A percentile compares a stretch with the other conserved stretches of the same genome.
Evolutionary conservation across 2,888 invertebrate species (phyloP).

Genomic region (Shargacucullia verbasci): DNA sequence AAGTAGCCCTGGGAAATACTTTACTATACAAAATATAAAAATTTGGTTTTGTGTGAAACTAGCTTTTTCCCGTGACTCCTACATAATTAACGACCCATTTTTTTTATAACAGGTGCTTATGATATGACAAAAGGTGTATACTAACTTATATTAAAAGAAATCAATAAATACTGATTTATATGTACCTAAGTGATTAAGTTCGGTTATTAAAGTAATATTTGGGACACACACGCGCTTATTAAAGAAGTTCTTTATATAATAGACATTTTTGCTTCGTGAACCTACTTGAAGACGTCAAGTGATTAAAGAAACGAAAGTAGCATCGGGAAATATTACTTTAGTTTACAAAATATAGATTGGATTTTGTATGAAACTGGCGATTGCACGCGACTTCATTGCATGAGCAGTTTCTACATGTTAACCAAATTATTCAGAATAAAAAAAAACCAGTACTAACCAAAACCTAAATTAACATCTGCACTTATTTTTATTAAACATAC

Average conservation of each 20-base stretch:
- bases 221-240: conserved; percentile 50
- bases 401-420: too few species aligned
- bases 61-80: not conserved
- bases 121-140: too few species aligned
- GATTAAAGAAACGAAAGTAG: conserved; percentile 53
- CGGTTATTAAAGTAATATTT: conserved; percentile 46
- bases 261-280: conserved; percentile 59
- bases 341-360: conserved; percentile 32
- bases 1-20: conserved; percentile 41
- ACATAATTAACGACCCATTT: too few species aligned
- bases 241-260: conserved; percentile 50
- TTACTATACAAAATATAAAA: conserved; percentile 35
- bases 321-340: conserved; percentile 36
- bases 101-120: too few species aligned
- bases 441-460: too few species aligned
- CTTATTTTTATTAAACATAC: too few species aligned
- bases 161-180: too few species aligned
- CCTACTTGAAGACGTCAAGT: conserved; percentile 57
- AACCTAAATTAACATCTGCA: too few species aligned
- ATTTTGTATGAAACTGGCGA: conserved; percentile 2
- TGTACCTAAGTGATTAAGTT: too few species aligned
- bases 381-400: not conserved
- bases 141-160: too few species aligned
- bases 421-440: too few species aligned
- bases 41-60: conserved; percentile 11